These are phyloP conservation scores for Micrastur ruficollis DNA, from an alignment of 2,797 vertebrate genomes.

Conservation along the genomic window DNA sequence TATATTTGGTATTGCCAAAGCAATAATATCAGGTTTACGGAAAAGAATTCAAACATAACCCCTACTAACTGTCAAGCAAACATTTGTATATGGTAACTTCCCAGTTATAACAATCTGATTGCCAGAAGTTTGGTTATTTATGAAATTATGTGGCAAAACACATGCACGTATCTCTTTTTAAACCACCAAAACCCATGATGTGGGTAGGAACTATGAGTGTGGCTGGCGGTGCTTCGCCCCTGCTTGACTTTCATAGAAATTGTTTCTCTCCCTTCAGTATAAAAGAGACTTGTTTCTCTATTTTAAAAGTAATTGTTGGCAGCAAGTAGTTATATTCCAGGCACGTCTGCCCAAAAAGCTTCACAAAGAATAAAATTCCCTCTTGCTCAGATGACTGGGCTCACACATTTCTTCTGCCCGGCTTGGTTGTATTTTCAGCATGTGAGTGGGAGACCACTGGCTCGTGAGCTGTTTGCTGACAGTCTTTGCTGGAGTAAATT, in stretches of 20 bases:
- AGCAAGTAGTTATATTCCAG: background rate
- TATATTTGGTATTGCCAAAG: background rate
- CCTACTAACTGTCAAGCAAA: background rate
- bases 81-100: background rate
- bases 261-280: background rate
- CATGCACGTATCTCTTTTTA: background rate
- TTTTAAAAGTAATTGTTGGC: background rate
- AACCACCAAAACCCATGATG: background rate
- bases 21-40: background rate
- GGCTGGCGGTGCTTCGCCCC: background rate
- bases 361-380: background rate
- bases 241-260: background rate
- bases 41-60: background rate
- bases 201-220: background rate
- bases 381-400: background rate
- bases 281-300: background rate
- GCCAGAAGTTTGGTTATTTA: background rate
- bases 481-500: background rate
- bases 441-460: background rate
- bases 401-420: accelerated
- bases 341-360: background rate
- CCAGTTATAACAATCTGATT: background rate
- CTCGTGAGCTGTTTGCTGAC: background rate
- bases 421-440: background rate
- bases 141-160: background rate